Evolutionary conservation across 2,888 invertebrate species (phyloP).

Genomic region (Philereme transversata): DNA sequence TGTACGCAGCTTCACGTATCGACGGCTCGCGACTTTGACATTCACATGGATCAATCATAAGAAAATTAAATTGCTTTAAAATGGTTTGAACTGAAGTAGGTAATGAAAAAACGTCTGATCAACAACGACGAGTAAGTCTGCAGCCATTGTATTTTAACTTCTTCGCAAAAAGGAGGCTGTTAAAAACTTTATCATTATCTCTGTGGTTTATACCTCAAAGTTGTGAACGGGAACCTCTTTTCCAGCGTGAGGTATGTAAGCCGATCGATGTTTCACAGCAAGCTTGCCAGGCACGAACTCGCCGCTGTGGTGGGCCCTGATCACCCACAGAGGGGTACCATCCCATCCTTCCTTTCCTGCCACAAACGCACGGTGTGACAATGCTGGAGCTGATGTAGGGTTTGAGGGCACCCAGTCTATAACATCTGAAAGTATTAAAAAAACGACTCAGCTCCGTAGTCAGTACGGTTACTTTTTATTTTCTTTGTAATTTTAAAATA

Average conservation of each 20-base stretch:
- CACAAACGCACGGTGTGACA: conserved; percentile 60
- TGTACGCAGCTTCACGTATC: too few species aligned
- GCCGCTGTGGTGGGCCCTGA: conserved; percentile 70
- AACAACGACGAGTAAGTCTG: too few species aligned
- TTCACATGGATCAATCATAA: too few species aligned
- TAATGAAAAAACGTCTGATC: too few species aligned
- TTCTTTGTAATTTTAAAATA: too few species aligned
- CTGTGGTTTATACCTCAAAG: conserved; percentile 62
- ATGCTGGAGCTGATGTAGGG: conserved; percentile 49
- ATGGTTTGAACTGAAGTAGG: too few species aligned
- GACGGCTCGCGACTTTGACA: too few species aligned
- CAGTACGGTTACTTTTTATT: too few species aligned
- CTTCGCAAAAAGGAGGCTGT: too few species aligned
- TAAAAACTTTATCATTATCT: too few species aligned
- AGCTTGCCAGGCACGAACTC: conserved; percentile 74
- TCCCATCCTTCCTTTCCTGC: conserved; percentile 77
- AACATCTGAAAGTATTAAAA: conserved; percentile 22
- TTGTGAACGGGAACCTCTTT: conserved; percentile 73
- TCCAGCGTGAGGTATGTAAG: conserved; percentile 66
- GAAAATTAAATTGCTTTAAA: too few species aligned
- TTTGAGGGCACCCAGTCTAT: conserved; percentile 69
- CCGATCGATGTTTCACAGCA: conserved; percentile 64
- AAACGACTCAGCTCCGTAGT: not conserved
- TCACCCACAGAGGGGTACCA: conserved; percentile 72
- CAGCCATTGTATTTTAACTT: too few species aligned